Conservation (phyloP, 2,113 vertebrate genomes). For the Archilochus colubris region DNA sequence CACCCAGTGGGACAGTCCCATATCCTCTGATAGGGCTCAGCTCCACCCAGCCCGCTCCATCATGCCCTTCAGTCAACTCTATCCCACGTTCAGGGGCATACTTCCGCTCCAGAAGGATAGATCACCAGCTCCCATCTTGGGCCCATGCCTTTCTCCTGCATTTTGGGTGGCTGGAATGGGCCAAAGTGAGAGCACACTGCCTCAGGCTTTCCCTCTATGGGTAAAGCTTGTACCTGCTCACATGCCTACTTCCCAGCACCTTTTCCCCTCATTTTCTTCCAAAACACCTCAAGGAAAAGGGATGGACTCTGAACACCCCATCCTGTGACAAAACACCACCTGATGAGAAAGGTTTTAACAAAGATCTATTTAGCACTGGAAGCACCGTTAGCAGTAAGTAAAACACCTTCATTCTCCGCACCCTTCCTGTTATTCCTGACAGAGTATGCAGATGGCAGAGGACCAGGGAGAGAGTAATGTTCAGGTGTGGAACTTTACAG, state of each 20-base stretch:
- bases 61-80: not conserved
- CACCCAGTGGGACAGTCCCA: not conserved
- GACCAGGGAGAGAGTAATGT: not conserved
- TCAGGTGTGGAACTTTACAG: not conserved
- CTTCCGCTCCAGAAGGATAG: not conserved
- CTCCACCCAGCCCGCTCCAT: not conserved
- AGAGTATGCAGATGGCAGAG: rapidly evolving
- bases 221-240: not conserved
- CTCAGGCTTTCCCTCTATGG: not conserved
- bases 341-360: not conserved
- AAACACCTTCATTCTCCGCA: not conserved
- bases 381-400: not conserved
- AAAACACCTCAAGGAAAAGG: not conserved
- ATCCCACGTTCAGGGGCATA: not conserved
- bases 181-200: rapidly evolving
- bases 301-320: not conserved
- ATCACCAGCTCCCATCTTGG: not conserved
- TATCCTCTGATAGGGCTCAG: not conserved
- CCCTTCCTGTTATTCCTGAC: not conserved
- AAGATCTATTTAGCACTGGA: not conserved
- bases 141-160: rapidly evolving
- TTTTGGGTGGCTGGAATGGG: not conserved
- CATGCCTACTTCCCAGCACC: not conserved
- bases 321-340: not conserved
- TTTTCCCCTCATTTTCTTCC: not conserved